A percentile compares a stretch with the other conserved stretches of the same genome.
These are phyloP conservation scores for Tridacna gigas DNA, from an alignment of 2,888 invertebrate genomes.

Conservation along the genomic window DNA sequence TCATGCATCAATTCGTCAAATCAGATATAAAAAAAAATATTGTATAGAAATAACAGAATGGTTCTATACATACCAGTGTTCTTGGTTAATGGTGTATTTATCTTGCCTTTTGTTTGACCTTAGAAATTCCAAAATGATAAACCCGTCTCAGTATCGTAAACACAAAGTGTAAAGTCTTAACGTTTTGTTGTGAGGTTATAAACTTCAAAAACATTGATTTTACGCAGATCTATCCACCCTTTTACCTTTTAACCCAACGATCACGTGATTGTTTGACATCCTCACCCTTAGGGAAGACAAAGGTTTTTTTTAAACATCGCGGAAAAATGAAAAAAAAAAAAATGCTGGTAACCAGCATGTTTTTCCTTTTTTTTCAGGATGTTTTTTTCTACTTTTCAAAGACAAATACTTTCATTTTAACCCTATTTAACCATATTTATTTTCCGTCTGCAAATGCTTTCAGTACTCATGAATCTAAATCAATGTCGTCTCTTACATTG, in stretches of 20 bases:
- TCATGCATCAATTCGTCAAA: neutral
- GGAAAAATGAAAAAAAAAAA: no score
- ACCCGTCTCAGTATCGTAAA: slow-evolving; percentile 27
- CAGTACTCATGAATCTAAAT: no score
- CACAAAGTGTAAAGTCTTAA: slow-evolving; percentile 12
- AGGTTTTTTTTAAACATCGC: no score
- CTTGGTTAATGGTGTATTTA: neutral
- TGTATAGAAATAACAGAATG: neutral
- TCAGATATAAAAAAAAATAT: neutral
- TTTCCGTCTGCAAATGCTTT: no score
- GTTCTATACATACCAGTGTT: slow-evolving; percentile 8
- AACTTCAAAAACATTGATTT: slow-evolving; percentile 16
- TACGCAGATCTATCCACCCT: slow-evolving; percentile 13
- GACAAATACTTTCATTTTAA: no score
- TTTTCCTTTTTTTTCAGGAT: no score
- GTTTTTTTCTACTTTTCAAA: no score
- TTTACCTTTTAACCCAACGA: neutral
- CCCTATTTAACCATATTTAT: no score
- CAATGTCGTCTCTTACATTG: no score
- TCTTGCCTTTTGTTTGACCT: neutral
- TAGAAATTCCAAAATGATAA: slow-evolving; percentile 16
- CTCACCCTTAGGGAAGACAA: no score
- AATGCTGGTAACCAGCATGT: no score
- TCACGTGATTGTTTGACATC: no score
- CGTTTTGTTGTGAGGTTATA: neutral